Percentiles rank a stretch among this genome's conserved stretches.
Evolutionary conservation across 2,797 vertebrate species (phyloP).

Genomic region (Esox masquinongy): DNA sequence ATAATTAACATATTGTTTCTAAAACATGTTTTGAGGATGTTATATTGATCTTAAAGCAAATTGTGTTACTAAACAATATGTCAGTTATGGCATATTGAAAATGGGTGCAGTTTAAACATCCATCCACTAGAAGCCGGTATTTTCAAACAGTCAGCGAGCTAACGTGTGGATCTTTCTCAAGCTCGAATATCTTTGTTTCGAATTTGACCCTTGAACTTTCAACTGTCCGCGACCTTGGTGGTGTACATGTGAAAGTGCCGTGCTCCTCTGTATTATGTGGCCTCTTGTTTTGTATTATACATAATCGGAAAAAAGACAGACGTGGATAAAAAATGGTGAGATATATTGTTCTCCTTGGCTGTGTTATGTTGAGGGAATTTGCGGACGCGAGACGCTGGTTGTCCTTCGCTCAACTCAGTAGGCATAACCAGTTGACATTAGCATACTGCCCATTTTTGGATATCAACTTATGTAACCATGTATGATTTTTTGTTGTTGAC

Average conservation of each 20-base stretch:
- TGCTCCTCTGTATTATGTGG: no score
- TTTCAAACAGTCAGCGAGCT: no score
- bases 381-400: background rate
- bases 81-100: background rate
- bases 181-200: background rate
- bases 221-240: slow-evolving; percentile 62
- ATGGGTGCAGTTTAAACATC: slow-evolving; percentile 36
- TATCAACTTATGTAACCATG: no score
- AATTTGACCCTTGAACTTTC: slow-evolving; percentile 55
- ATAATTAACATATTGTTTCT: no score
- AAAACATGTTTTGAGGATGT: no score
- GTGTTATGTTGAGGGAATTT: background rate
- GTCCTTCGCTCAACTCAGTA: background rate
- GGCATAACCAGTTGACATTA: no score
- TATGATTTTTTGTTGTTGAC: no score
- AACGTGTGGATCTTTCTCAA: background rate
- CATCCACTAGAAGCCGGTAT: slow-evolving; percentile 39
- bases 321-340: slow-evolving; percentile 49
- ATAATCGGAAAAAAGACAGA: no score
- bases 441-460: no score
- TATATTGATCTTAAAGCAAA: no score
- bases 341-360: background rate
- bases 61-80: no score
- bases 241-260: slow-evolving; percentile 49
- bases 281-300: background rate